Evolutionary conservation across 2,888 invertebrate species (phyloP).

Genomic region (Dorcus parallelipipedus): DNA sequence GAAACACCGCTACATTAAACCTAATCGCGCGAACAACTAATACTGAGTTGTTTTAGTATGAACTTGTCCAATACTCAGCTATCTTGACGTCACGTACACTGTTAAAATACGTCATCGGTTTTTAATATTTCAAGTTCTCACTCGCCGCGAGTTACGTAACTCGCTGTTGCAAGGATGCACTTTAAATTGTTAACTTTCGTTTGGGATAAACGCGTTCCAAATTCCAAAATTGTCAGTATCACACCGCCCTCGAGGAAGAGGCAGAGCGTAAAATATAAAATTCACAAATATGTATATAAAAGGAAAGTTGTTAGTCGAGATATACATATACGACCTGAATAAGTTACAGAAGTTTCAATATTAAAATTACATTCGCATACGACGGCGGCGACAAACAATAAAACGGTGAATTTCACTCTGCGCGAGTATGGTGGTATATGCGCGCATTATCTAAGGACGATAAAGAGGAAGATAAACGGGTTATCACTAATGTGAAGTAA

Average conservation of each 20-base stretch:
- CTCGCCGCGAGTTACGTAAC: background rate
- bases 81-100: constrained; percentile 3
- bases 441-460: constrained; percentile 1
- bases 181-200: background rate
- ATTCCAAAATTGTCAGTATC: too few species aligned
- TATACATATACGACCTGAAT: constrained; percentile 14
- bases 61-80: constrained; percentile 2
- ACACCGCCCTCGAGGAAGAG: background rate
- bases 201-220: too few species aligned
- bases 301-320: constrained; percentile 16
- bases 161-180: background rate
- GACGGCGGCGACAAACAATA: background rate
- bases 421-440: background rate
- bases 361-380: background rate
- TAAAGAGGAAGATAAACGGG: background rate
- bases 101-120: background rate
- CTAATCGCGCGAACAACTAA: constrained; percentile 3
- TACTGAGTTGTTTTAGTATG: constrained; percentile 1
- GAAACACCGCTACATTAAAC: background rate
- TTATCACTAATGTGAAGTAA: background rate
- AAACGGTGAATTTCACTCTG: background rate
- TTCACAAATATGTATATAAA: constrained; percentile 12
- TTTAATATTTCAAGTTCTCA: constrained; percentile 2
- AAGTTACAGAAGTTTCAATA: constrained; percentile 6
- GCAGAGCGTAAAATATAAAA: constrained; percentile 4